Base-by-base conservation (phyloP, 2,797 vertebrate genomes). In the Linurgus olivaceus region DNA sequence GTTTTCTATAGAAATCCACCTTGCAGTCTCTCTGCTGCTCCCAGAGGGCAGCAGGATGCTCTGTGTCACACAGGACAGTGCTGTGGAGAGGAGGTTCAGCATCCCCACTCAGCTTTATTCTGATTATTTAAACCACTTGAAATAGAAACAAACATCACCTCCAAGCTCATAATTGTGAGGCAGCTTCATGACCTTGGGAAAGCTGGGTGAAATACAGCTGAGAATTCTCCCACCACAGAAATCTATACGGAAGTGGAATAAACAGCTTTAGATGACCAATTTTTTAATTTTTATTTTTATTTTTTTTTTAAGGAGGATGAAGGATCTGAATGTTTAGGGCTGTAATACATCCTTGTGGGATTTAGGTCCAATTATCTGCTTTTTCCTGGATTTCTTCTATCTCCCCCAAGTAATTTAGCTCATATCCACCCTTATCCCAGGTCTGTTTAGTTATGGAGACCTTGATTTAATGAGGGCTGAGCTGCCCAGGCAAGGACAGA, bases 21-120 rank as follows among this genome's bases (percentile, higher is more conserved):
- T 51, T 90, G 92, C 86, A 90, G 42, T 93, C 28, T 92, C 76
- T 63, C 48, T 87, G 31, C 71, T 52, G 80, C 89, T 86, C 77
- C 58, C 94, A 96, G 95, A 44, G 45, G 92, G 93, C 95, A 94
- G 92, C 87, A 86, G 73, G 67, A 55, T 40, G 70, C 83, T 94
- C 92, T 51, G 17, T 59, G 8, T 28, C 23, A 23, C 0, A 26
- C 48, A 70, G 54, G 76, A 35, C 35, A 15, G 33, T 1, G 38
- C 75, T 67, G 37, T 31, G 50, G 18, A 17, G 68, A 14, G 21
- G 15, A 24, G 11, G 14, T 8, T 79, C 47, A 26, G 9, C 6
- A 0, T 28, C 58, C 63, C 47, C 51, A 40, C 3, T 0, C 11
- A 8, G 4, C 8, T 37, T 89, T 44, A 35, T 48, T 26, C 16